Base-by-base conservation (phyloP, 2,797 vertebrate species). In the Zalophus californianus region DNA sequence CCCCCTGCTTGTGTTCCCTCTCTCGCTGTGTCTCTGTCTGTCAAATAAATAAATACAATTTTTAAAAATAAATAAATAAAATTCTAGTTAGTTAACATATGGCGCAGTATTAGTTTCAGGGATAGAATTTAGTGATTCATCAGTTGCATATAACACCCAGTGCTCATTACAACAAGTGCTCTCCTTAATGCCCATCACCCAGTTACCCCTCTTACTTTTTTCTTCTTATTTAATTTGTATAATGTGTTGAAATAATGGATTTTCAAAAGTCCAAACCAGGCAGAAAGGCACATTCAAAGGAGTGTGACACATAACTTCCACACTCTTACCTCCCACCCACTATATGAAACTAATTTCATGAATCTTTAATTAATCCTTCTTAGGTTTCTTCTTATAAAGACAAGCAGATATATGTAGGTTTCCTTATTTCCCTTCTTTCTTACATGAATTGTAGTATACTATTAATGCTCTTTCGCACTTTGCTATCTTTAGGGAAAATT, bases 191-290 rank as follows among this genome's bases (percentile, higher is more conserved):
- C 4, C 4, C 66, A 68, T 68, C n/a, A 68, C 66, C 18, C 66
- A 68, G 9, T 66, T 68, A 35, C n/a, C n/a, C 66, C 18, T 68
- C n/a, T 68, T 68, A 75, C 41, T 41, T 38, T 7, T 72, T 25
- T 41, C 44, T 75, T 75, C 41, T 35, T 29, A 68, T 73, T 23
- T 56, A 27, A 50, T 25, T 56, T 89, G 85, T 79, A 16, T 56
- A 70, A 75, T 68, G n/a, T 13, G 41, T 41, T 78, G 58, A 92
- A 78, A 50, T 89, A 58, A 86, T 15, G 20, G 80, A 27, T 50
- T 96, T 90, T 58, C 56, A 58, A 38, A 93, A 79, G 73, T 73
- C 32, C 73, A 64, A 83, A 89, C 54, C 35, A 85, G 68, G 72
- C 21, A 29, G 58, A 93, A 66, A 89, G 5, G 14, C 84, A 32